Base-by-base conservation (phyloP, 2,888 invertebrate genomes). In the Proisotoma minuta region DNA sequence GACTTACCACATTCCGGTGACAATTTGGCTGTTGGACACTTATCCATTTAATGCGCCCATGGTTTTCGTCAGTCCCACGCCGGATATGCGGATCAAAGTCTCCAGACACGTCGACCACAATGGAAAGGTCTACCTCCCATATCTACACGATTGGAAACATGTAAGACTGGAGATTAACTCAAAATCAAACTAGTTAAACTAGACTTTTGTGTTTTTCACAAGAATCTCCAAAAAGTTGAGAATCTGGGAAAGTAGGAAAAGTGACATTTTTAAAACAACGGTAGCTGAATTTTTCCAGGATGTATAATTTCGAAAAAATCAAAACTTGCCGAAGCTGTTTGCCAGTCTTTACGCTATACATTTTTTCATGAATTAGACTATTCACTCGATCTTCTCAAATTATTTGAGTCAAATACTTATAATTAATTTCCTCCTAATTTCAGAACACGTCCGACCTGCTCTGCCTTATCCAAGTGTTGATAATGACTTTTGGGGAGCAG, bases 41-140 rank as follows among this genome's bases (percentile, higher is more conserved):
- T 95, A 99, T 82, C 99, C 99, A 0, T 87, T 89, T 77, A 91
- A 94, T 80, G 93, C 97, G 34, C 99, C 99, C 0, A 87, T 98
- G 80, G 82, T 82, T 50, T 83, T 78, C 75, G 76, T 74, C 1
- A 65, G 87, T 78, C 99, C 99, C 10, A 99, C 99, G 3, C 76
- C 86, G 29, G 91, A 90, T 71, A 99, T 99, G 98, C 86, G 87
- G 65, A 95, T 99, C 68, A 96, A 93, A 81, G 87, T 91, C 18
- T 96, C 96, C 12, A 87, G 87, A 79, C 92, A 87, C 79, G 96
- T 99, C 5, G 97, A 98, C 78, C 87, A 87, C 75, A 93, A 88
- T 79, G 99, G 99, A 34, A 93, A 93, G 79, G 87, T 99, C 59
- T 98, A 96, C 78, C 82, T 98, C 75, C 98, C 98, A 1, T 99